These are phyloP conservation scores for Cerastis rubricosa DNA, from an alignment of 2,888 invertebrate genomes.

Conservation along the genomic window DNA sequence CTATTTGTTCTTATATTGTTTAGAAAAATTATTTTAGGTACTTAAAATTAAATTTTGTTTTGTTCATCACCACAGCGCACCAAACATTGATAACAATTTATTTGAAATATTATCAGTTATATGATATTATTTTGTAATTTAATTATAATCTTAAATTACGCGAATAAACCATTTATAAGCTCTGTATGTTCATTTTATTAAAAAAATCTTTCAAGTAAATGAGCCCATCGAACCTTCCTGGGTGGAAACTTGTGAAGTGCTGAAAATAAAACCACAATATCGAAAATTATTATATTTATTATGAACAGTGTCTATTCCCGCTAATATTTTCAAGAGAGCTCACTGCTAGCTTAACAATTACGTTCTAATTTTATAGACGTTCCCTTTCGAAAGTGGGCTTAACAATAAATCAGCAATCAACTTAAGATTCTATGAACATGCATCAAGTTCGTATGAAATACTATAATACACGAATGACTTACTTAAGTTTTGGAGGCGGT, in stretches of 20 bases:
- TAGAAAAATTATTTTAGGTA: constrained; percentile 62
- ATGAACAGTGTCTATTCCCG: constrained; percentile 70
- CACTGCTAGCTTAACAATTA: constrained; percentile 63
- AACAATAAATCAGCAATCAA: constrained; percentile 41
- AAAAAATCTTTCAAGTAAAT: not conserved
- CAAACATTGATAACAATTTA: constrained; percentile 60
- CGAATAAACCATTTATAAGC: constrained; percentile 60
- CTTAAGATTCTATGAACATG: constrained; percentile 60
- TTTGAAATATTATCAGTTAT: constrained; percentile 68
- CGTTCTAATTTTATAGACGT: constrained; percentile 46
- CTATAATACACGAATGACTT: constrained; percentile 56
- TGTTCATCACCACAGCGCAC: constrained; percentile 59
- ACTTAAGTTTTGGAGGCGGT: constrained; percentile 71
- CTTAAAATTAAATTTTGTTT: constrained; percentile 57
- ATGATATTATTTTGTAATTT: constrained; percentile 67
- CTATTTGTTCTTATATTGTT: constrained; percentile 66
- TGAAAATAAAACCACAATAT: constrained; percentile 50
- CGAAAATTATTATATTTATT: constrained; percentile 71
- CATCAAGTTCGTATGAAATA: constrained; percentile 52
- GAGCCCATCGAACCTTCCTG: not conserved
- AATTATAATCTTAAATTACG: constrained; percentile 61
- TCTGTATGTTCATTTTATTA: constrained; percentile 28
- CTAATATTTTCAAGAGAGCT: constrained; percentile 68
- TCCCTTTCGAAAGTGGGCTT: constrained; percentile 48
- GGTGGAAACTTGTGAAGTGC: not conserved